Conservation (phyloP, 2,888 invertebrate genomes). For the Hemaris fuciformis region DNA sequence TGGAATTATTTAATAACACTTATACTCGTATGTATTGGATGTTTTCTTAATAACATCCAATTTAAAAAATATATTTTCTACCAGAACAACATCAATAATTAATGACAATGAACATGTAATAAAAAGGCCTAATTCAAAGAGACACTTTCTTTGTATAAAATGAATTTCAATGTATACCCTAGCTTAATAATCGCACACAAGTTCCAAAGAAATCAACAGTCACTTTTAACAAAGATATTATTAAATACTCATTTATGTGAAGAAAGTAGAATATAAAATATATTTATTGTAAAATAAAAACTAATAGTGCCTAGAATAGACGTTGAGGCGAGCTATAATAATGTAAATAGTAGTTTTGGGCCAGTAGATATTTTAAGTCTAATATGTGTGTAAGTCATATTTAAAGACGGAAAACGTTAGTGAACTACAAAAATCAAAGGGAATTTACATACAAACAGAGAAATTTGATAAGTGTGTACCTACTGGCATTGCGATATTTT, state of each 20-base stretch:
- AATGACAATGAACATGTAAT: neutral
- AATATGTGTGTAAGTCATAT: neutral
- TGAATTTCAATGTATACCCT: conserved; percentile 3
- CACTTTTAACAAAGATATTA: conserved; percentile 11
- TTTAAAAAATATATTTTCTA: neutral
- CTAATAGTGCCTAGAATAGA: conserved; percentile 35
- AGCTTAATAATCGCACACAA: neutral
- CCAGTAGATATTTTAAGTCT: conserved; percentile 27
- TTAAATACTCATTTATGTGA: conserved; percentile 13
- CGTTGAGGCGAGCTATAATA: conserved; percentile 13
- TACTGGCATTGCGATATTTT: neutral
- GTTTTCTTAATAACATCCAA: neutral
- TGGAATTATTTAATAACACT: neutral
- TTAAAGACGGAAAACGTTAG: neutral
- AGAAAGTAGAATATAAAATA: neutral
- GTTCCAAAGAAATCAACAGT: conserved; percentile 10
- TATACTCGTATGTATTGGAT: neutral
- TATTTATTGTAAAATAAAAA: conserved; percentile 20
- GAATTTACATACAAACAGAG: too few species aligned
- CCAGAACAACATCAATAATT: neutral
- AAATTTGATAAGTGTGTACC: neutral
- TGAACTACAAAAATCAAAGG: neutral
- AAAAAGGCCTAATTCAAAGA: neutral
- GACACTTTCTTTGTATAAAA: neutral
- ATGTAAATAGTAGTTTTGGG: conserved; percentile 13